Evolutionary conservation across 2,888 invertebrate genomes (phyloP), one percentile per base, ranked within the genome.

Genomic region (Phasia obesa): DNA sequence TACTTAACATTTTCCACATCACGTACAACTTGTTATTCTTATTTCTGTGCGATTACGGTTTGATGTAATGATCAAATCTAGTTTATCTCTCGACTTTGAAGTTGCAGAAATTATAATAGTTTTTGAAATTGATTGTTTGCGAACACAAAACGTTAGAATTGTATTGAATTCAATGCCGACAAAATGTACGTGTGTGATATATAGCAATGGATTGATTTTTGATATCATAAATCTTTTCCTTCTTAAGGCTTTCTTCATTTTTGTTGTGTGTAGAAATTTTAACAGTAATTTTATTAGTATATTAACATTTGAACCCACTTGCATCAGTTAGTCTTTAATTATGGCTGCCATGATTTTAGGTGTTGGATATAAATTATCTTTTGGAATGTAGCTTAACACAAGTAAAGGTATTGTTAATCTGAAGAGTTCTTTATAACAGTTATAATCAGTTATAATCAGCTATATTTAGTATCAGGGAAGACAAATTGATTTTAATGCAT

Each of bases 111-210:
- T 49, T 47, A 70, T 47, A 62, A 64, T 70, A 70, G 79, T 59
- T 74, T 73, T 67, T 60, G 47, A 80, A 67, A 74, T 80, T 80
- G 79, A 80, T 80, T 80, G 74, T 74, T 80, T 80, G 60, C 44
- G 44, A 74, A 80, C 38, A 73, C 47, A 60, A 62, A 74, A 74
- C 79, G 67, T 79, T 67, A 74, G 79, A 74, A 55, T 53, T 67
- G 27, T 31, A 17, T 25, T 6, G 59, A 57, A 59, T 49, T 73
- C 27, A 55, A 23, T 65, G 27, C 11, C 31, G 77, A 19, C 13
- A 44, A 25, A 13, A 23, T 53, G 31, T 23, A 15, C 51, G 27
- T 65, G 17, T 57, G 38, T 59, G 27, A 35, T 59, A 19, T 35
- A 44, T 60, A 35, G 19, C 11, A 53, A 42, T 73, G 67, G 79